Evolutionary conservation across 2,797 vertebrate genomes (phyloP), one percentile per base, ranked within the genome.

Genomic region (Paramormyrops hopkinsi): DNA sequence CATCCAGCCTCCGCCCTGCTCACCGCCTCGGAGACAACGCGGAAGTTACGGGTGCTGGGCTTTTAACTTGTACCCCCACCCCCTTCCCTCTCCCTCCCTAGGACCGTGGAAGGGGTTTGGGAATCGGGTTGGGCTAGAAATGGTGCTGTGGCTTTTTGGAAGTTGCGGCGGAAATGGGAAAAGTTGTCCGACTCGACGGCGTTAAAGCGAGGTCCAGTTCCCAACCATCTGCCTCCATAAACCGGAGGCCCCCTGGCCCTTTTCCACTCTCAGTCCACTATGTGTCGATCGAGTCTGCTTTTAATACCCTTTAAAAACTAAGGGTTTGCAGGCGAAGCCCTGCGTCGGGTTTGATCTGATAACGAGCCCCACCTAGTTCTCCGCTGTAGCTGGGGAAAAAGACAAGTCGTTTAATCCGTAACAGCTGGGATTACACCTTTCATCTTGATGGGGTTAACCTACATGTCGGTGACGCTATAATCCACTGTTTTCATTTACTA

Each of bases 161-260:
- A 94, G 93, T 94, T 94, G 87, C 37, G 92, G 91, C 93, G 93
- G 93, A 94, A 94, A 94, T 92, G 91, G 53, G 92, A 93, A 94
- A 94, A 94, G 93, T 94, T 94, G 92, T 90, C 86, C 90, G 90
- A 91, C 91, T 89, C 90, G 90, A 48, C 29, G 50, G 44, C 22
- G 33, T 51, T 50, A 86, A 51, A 54, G 11, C 17, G 19, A 53
- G 4, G 29, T 85, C 41, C 46, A 11, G 33, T 76, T 37, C 14
- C 69, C 33, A 17, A 76, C 69, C 69, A 37, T 37, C 69, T 76
- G 69, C 33, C 69, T 6, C 69, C 12, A 19, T 37, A 76, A 2
- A 41, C 69, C 33, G 29, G 69, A 76, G 65, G 69, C 69, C 14
- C 69, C 69, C 33, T 17, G 29, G 33, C 69, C 69, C 69, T 5